Conservation (phyloP, 2,113 vertebrate genomes). For the Cebidichthys violaceus region DNA sequence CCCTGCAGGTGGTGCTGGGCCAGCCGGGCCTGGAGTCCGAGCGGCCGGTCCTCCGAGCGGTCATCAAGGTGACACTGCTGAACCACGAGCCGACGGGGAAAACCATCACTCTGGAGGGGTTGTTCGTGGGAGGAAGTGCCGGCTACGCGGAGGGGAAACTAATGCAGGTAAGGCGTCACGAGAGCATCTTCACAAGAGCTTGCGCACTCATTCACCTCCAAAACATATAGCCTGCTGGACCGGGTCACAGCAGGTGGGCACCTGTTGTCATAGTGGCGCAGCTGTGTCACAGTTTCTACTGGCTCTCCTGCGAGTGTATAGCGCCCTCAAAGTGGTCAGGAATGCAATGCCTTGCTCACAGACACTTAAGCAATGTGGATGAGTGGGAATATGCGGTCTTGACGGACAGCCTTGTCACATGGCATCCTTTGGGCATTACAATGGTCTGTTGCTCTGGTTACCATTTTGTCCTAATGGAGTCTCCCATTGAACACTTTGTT, state of each 20-base stretch:
- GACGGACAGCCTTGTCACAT: background rate
- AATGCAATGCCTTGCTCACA: background rate
- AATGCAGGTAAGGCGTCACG: constrained; percentile 90
- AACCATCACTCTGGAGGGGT: constrained; percentile 90
- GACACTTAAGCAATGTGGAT: background rate
- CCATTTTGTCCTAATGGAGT: background rate
- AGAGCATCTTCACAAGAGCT: background rate
- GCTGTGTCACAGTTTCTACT: background rate
- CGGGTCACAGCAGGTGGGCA: background rate
- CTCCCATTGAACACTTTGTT: background rate
- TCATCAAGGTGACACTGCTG: constrained; percentile 92
- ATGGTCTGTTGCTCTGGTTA: background rate
- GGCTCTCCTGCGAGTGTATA: background rate
- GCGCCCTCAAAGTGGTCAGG: background rate
- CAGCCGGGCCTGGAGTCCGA: constrained; percentile 90
- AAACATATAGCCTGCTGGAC: background rate
- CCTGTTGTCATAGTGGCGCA: constrained; percentile 12
- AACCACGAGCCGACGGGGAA: constrained; percentile 88
- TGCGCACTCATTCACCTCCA: background rate
- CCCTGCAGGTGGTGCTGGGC: constrained; percentile 91
- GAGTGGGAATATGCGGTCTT: background rate
- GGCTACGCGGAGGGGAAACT: constrained; percentile 93
- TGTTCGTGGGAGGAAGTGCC: constrained; percentile 90
- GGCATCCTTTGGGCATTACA: background rate
- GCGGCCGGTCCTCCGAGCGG: constrained; percentile 87